Base-by-base conservation (phyloP, 2,797 vertebrate genomes). In the Diplodus puntazzo region DNA sequence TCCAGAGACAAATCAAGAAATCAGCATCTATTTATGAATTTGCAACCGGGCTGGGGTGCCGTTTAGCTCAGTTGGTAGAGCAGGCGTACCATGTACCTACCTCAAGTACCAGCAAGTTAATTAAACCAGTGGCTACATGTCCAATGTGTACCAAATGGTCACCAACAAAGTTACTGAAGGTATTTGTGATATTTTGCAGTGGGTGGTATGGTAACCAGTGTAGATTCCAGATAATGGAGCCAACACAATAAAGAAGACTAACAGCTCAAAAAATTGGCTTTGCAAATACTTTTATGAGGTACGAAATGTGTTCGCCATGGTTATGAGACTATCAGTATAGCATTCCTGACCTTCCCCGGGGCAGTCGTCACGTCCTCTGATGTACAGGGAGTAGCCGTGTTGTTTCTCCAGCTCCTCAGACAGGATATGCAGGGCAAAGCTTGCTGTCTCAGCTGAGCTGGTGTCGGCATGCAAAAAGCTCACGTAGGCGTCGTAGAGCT, bases 401-500 rank as follows among this genome's bases (percentile, higher is more conserved):
- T 77, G 81, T 5, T 66, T 69, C 88, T 96, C 95, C 80, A 96
- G 86, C 50, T 90, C 71, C 18, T 87, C 77, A 0, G 95, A 93
- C 42, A 96, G 91, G 0, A 84, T 45, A 23, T 72, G 77, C 46
- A 94, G 81, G 27, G 91, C 87, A 58, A 95, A 95, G 11, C 11
- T 79, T 4, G 0, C 59, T 0, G 42, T 73, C 25, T 72, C 62
- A 0, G 72, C 55, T 2, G 80, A 79, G 13, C 55, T 25, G 27
- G 2, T 48, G 3, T 79, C 43, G 0, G 59, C 20, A 21, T 86
- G 73, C 16, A 92, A 54, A 58, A 86, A 89, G 84, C 91, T 95
- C 61, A 96, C 94, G 12, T 93, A 94, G n/a, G 93, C 95, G 17
- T 96, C 95, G 25, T 94, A 95, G 11, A 88, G 48, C 62, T 95